Base-by-base conservation (phyloP, 2,797 vertebrate genomes). In the Periophthalmus magnuspinnatus region DNA sequence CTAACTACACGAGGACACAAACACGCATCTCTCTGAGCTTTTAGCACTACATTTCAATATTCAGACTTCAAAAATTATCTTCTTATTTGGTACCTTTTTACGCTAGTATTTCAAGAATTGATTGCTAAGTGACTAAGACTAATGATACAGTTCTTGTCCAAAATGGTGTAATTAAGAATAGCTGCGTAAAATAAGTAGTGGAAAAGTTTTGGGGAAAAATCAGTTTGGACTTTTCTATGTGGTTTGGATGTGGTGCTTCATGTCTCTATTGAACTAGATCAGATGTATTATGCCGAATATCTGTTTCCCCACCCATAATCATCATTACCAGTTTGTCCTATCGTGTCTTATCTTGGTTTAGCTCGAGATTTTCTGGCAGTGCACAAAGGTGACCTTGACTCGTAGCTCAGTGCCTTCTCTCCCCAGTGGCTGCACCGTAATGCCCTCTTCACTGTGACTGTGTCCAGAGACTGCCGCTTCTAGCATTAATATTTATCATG, bases 401-500 rank as follows among this genome's bases (percentile, higher is more conserved):
- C 16, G 1, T 22, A 55, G 59, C 76, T 71, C 57, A 73, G 66
- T 58, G 67, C 33, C 61, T 76, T 64, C 75, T 61, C 58, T 71
- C 69, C 72, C 78, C 84, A 67, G 14, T 59, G 63, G 71, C 68
- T 79, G 71, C 68, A 78, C 24, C 69, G 69, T 80, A 68, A 73
- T 74, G 75, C 67, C 71, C 65, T 66, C 74, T 83, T 77, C 71
- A 69, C 72, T 32, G 62, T 62, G 10, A 66, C 65, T 70, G 69
- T 72, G 71, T 70, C 68, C 9, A 10, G 33, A 75, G 72, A 66
- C 48, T 67, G 19, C 34, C 24, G 22, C 36, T 62, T 21, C 65
- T 60, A 58, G 72, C 24, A 67, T 86, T 79, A 84, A 83, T 88
- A 82, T 85, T 85, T 45, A 84, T 78, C 69, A 66, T 65, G 64